These are phyloP conservation scores for Gonocerus acuteangulatus DNA, from an alignment of 2,888 invertebrate species.

Conservation along the genomic window DNA sequence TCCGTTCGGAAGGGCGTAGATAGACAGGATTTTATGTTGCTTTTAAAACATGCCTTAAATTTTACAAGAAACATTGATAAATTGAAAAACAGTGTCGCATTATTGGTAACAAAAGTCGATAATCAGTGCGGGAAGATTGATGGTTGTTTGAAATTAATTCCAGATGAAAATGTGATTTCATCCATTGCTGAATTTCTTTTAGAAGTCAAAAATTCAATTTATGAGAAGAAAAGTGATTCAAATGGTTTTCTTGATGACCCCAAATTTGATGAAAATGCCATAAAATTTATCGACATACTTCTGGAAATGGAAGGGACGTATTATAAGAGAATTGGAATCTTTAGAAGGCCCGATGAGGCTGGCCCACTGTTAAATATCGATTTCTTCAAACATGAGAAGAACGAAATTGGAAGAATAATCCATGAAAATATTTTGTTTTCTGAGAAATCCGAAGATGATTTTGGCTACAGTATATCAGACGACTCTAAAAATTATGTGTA, in stretches of 20 bases:
- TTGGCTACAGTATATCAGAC: too few relatives aligned
- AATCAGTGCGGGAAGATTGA: background rate
- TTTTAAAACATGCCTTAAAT: background rate
- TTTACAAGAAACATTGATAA: background rate
- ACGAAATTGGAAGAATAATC: background rate
- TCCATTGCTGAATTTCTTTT: background rate
- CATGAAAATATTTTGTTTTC: background rate
- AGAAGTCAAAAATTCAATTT: background rate
- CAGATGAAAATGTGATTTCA: background rate
- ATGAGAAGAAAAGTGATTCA: too few relatives aligned
- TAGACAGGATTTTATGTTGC: too few relatives aligned
- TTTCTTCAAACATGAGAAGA: background rate
- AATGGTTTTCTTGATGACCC: too few relatives aligned
- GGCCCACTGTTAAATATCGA: background rate
- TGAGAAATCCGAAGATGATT: background rate
- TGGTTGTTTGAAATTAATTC: background rate
- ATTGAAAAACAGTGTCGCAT: background rate
- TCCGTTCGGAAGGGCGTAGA: background rate
- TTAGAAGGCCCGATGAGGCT: background rate
- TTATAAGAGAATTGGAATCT: background rate
- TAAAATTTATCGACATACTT: background rate
- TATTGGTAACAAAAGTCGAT: constrained; percentile 2
- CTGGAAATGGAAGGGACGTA: too few relatives aligned
- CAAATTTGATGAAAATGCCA: background rate
- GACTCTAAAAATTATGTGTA: too few relatives aligned